Evolutionary conservation across 2,888 invertebrate genomes (phyloP), one percentile per base, ranked within the genome.

Genomic region (Apocheima hispidaria): DNA sequence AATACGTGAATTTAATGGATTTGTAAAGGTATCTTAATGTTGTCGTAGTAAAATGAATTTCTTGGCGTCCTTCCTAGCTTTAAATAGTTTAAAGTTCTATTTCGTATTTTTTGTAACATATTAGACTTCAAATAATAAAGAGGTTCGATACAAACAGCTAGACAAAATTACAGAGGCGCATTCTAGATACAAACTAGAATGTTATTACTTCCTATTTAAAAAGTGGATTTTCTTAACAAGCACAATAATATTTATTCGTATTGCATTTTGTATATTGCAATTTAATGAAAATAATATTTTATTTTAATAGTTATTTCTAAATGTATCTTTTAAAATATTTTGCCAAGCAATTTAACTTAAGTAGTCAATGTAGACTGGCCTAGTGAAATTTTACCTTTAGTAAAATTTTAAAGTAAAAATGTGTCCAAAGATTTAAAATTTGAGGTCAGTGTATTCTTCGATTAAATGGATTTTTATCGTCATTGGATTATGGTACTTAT

Each of bases 51-150:
- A 79, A 80, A 78, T 75, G 69, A 79, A 77, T 84, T 78, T 82
- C 75, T 84, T 82, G 84, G 81, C 87, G 89, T 90, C 89, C 88
- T 84, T 86, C 82, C 84, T 87, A 91, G 91, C 91, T 91, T 90
- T 91, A 91, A 90, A 86, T 88, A 85, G 79, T 83, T 82, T 82
- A 82, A 83, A 79, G 72, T 71, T 75, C 69, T 71, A 70, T 75
- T 71, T 79, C 64, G 36, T 67, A 66, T 63, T 64, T 63, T 69
- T 67, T 69, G 66, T 65, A 28, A 44, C 18, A 30, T 30, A 20
- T 33, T 46, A 46, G 35, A 57, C 23, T 56, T 36, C 49, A 60
- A n/a, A 56, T 44, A 65, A 55, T 36, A 59, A 62, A 20, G 50
- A 55, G 51, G 43, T 55, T 52, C 44, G 33, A 61, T 56, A 18